Percentiles rank a stretch among this genome's conserved stretches.
Evolutionary conservation across 2,797 vertebrate species (phyloP).

Genomic region (Philypnodon macrostomus): DNA sequence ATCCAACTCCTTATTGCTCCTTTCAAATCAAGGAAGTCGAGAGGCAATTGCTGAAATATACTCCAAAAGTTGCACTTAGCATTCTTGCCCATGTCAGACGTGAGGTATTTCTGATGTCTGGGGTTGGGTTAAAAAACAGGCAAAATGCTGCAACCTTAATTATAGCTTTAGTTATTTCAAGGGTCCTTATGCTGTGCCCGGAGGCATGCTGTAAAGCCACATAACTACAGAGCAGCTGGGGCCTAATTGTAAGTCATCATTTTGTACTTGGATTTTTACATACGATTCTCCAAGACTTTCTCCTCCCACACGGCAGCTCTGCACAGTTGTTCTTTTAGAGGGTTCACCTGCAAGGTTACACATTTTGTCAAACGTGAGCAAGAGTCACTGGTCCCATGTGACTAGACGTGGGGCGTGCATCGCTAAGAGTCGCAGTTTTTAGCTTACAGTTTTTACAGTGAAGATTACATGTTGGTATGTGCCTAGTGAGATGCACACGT

Average conservation of each 20-base stretch:
- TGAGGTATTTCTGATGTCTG: conserved; percentile 57
- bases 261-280: conserved; percentile 69
- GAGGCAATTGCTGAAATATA: conserved; percentile 10
- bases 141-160: conserved; percentile 62
- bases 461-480: too few species aligned
- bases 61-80: conserved; percentile 16
- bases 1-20: conserved; percentile 20
- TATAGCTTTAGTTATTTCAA: conserved; percentile 71
- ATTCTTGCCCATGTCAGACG: conserved; percentile 35
- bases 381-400: too few species aligned
- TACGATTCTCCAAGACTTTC: conserved; percentile 70
- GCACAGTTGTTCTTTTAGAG: conserved; percentile 29
- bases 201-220: conserved; percentile 71
- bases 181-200: conserved; percentile 60
- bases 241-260: conserved; percentile 74
- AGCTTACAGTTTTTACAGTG: too few species aligned
- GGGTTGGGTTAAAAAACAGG: conserved; percentile 57
- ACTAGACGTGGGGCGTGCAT: neutral
- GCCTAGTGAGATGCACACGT: neutral
- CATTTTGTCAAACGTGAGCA: neutral
- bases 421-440: too few species aligned
- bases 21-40: accelerated
- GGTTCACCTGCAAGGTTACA: conserved; percentile 19
- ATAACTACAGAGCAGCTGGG: conserved; percentile 71
- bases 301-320: conserved; percentile 59